Base-by-base conservation (phyloP, 2,797 vertebrate genomes). In the Clangula hyemalis region DNA sequence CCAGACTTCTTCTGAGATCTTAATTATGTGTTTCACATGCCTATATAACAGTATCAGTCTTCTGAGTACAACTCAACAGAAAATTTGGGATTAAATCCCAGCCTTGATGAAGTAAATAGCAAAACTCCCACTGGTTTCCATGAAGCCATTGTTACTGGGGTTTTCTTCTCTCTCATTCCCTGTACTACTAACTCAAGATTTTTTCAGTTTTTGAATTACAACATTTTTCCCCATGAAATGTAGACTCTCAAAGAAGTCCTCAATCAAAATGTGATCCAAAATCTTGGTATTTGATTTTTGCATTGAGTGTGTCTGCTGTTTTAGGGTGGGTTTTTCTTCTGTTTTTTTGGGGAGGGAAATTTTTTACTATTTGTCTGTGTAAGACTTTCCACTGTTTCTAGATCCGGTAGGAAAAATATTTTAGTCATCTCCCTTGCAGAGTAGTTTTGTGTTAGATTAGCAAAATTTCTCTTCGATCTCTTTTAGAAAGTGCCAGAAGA, bases 351-450 rank as follows among this genome's bases (percentile, higher is more conserved):
- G 30, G 11, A 38, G 56, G 30, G 9, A 38, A 3, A 39, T 70
- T 77, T 34, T 24, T 69, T 89, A 22, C 20, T 49, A 3, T 15
- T 51, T 39, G 5, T 7, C 60, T 17, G 5, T 61, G 45, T 83
- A 61, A 71, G 13, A 4, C 16, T 34, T 83, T 60, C 27, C 0
- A 0, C 11, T 38, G 2, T 45, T 82, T 61, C 16, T 20, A 61
- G 17, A 36, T 57, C 4, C 34, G 10, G 9, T 2, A 49, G 38
- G 36, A 82, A 36, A 0, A 4, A 8, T 51, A 51, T 54, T 82
- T 66, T 60, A 70, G 27, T 9, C 21, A 13, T 58, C 22, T 21
- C 11, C 8, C 14, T 16, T 36, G 53, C 18, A 41, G 27, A 15
- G 4, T 47, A 49, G 2, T 6, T 68, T 79, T 60, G 32, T 7